Conservation (phyloP, 1,140 invertebrate genomes). For the Oscheius sp. region DNA sequence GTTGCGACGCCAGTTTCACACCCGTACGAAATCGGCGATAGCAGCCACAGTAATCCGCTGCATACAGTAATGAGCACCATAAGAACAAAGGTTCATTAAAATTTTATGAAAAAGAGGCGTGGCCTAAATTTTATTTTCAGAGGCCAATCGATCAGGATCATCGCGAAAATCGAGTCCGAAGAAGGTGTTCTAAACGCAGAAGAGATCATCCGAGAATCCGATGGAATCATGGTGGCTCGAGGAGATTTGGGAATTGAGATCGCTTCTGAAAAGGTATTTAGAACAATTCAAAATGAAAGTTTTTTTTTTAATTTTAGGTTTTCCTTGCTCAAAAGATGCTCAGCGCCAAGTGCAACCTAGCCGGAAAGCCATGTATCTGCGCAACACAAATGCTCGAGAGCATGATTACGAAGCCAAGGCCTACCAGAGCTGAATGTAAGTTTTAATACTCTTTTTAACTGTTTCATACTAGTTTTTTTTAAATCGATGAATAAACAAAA, state of each 20-base stretch:
- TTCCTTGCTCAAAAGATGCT: constrained; percentile 78
- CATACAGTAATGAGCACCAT: too few relatives aligned
- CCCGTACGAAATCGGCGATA: too few relatives aligned
- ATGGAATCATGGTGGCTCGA: constrained; percentile 55
- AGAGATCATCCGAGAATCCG: constrained; percentile 63
- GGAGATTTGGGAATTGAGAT: constrained; percentile 65
- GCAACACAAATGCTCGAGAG: constrained; percentile 67
- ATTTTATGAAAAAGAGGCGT: neutral
- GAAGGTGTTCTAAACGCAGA: constrained; percentile 62
- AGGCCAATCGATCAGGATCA: constrained; percentile 73
- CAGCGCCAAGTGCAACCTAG: constrained; percentile 63
- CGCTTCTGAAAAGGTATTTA: constrained; percentile 79
- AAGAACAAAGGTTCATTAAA: neutral
- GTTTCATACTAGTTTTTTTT: neutral
- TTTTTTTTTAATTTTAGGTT: constrained; percentile 65
- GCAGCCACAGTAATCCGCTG: neutral
- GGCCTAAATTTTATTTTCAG: neutral
- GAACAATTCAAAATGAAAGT: neutral
- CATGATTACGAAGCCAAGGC: constrained; percentile 66
- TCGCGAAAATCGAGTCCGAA: constrained; percentile 65
- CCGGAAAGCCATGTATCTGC: constrained; percentile 69
- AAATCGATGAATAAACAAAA: neutral
- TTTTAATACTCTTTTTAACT: neutral
- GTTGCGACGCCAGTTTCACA: too few relatives aligned
- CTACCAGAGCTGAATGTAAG: constrained; percentile 66